These are phyloP conservation scores for Lasiommata megera DNA, from an alignment of 2,888 invertebrate genomes.

Conservation along the genomic window DNA sequence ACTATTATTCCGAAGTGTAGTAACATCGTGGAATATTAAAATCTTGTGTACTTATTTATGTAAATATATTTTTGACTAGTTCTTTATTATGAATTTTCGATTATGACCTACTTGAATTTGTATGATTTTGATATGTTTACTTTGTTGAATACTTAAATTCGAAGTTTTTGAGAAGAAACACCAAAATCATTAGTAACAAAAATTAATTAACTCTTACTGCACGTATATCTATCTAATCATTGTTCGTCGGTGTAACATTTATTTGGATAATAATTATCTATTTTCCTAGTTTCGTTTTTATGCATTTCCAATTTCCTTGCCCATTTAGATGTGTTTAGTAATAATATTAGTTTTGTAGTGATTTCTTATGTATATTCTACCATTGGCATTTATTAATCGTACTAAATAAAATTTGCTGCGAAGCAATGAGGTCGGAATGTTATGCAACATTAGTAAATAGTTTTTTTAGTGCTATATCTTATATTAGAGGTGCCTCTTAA, in stretches of 20 bases:
- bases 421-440: conserved; percentile 26
- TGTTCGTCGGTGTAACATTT: neutral
- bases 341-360: conserved; percentile 3
- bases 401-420: conserved; percentile 10
- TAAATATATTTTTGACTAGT: conserved; percentile 23
- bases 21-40: conserved; percentile 10
- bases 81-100: conserved; percentile 26
- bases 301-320: conserved; percentile 18
- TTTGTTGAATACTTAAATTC: conserved; percentile 4
- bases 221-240: neutral
- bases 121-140: conserved; percentile 11
- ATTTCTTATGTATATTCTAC: neutral
- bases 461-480: conserved; percentile 10
- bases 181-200: conserved; percentile 1
- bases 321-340: conserved; percentile 4
- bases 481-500: conserved; percentile 38
- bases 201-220: neutral
- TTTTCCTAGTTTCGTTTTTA: neutral
- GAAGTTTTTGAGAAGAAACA: neutral
- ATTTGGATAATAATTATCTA: neutral
- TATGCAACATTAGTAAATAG: conserved; percentile 5
- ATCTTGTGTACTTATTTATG: conserved; percentile 28
- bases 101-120: conserved; percentile 5
- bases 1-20: conserved; percentile 6
- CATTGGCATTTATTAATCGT: conserved; percentile 17